phyloP scores from a whole-genome alignment of 2,797 vertebrate genomes.

The Dryobates pubescens region DNA sequence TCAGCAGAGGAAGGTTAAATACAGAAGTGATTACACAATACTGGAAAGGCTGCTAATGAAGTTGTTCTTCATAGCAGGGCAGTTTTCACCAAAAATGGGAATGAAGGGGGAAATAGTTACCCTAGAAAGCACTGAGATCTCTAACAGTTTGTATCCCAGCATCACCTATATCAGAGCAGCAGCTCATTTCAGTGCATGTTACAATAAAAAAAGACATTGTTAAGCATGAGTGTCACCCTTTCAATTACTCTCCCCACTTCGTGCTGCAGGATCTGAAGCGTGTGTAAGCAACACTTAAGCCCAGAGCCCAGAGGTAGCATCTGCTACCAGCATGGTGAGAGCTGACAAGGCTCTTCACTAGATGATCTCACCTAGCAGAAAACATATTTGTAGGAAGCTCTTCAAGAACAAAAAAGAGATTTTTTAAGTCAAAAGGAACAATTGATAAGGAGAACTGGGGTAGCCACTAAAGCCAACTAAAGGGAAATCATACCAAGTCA shows the following conservation, averaged over 20 bases:
- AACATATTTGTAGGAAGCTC: not conserved
- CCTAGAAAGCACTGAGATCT: not conserved
- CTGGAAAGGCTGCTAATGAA: not conserved
- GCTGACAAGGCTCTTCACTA: not conserved
- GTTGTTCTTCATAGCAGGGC: not conserved
- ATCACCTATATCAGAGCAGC: not conserved
- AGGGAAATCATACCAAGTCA: not conserved
- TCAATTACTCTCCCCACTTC: not conserved
- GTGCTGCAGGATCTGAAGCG: not conserved
- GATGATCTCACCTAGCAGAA: not conserved
- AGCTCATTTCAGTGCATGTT: not conserved
- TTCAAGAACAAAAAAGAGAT: not conserved
- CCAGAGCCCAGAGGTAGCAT: not conserved
- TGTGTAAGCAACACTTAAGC: not conserved
- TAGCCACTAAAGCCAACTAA: not conserved
- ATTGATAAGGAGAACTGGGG: not conserved
- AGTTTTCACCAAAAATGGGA: not conserved
- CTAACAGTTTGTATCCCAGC: not conserved
- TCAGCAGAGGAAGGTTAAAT: not conserved
- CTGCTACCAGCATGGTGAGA: not conserved
- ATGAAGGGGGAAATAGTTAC: not conserved
- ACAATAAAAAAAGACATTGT: not conserved
- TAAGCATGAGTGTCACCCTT: not conserved
- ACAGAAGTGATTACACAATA: not conserved
- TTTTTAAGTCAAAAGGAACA: not conserved